Evolutionary conservation across 2,797 vertebrate genomes (phyloP).

Genomic region (Bradypus variegatus): DNA sequence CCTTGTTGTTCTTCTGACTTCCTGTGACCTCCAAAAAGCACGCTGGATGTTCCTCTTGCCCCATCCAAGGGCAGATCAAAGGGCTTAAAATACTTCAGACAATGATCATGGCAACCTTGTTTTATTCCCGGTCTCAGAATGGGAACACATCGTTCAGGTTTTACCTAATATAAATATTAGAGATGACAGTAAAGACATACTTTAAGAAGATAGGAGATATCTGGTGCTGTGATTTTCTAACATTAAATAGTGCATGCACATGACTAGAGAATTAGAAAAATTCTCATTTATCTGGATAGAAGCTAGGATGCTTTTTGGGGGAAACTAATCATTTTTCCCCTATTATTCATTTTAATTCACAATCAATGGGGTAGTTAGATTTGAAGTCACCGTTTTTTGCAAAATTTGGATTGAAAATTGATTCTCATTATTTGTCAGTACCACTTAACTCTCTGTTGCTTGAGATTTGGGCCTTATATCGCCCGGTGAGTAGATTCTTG

Average conservation of each 20-base stretch:
- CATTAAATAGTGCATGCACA: not conserved
- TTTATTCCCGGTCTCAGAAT: conserved; percentile 11
- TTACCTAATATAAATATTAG: conserved; percentile 26
- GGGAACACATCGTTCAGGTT: not conserved
- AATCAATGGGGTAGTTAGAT: not conserved
- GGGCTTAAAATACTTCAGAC: not conserved
- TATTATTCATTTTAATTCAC: not conserved
- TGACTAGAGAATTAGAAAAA: not conserved
- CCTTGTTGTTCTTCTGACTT: not conserved
- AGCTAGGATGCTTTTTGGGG: not conserved
- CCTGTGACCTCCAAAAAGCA: not conserved
- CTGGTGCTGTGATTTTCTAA: not conserved
- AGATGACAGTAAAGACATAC: not conserved
- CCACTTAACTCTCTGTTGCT: not conserved
- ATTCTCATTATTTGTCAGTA: not conserved
- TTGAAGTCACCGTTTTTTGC: not conserved
- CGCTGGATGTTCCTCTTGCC: not conserved
- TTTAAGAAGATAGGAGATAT: not conserved
- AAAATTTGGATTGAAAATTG: not conserved
- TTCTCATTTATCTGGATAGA: not conserved
- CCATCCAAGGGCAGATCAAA: conserved; percentile 11
- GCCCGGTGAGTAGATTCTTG: not conserved
- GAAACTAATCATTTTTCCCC: not conserved
- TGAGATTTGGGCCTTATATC: not conserved
- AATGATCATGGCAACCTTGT: not conserved